phyloP scores from a whole-genome alignment of 2,888 invertebrate species.

The Drosophila mimetica region DNA sequence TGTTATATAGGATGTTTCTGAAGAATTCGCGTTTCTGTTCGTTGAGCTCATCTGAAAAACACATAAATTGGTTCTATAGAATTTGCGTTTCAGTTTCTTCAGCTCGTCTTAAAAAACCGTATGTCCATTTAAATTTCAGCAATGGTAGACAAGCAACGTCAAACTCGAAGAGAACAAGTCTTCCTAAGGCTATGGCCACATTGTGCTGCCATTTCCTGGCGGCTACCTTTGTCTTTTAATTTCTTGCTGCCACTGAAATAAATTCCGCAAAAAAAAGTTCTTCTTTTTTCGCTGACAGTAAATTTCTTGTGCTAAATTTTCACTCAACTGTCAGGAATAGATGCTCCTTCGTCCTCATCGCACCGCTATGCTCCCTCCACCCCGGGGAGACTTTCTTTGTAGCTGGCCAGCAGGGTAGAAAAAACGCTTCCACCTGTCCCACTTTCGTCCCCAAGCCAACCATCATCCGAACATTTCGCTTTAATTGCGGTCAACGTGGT shows the following conservation, averaged over 20 bases:
- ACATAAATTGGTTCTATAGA: no score
- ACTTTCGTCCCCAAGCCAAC: constrained; percentile 1
- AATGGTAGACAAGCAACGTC: constrained; percentile 35
- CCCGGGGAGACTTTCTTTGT: constrained; percentile 40
- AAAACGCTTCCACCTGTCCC: constrained; percentile 36
- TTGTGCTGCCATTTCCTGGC: constrained; percentile 12
- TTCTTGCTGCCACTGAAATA: constrained; percentile 40
- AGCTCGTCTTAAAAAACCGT: no score
- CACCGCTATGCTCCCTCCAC: not conserved
- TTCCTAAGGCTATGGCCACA: constrained; percentile 23
- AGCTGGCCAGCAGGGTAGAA: constrained; percentile 44
- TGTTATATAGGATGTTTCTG: no score
- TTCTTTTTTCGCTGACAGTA: constrained; percentile 56
- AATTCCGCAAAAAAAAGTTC: constrained; percentile 26
- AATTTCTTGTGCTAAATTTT: constrained; percentile 70
- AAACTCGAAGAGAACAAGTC: constrained; percentile 39
- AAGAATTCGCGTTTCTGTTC: no score
- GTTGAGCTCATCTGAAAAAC: no score
- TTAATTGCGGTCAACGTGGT: constrained; percentile 75
- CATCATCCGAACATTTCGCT: constrained; percentile 55
- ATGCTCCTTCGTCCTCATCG: constrained; percentile 6
- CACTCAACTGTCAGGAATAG: constrained; percentile 58
- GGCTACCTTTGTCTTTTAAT: constrained; percentile 37
- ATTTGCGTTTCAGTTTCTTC: no score
- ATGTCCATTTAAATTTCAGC: not conserved